These are phyloP conservation scores for Andrena hattorfiana DNA, from an alignment of 2,888 invertebrate species.

Conservation along the genomic window DNA sequence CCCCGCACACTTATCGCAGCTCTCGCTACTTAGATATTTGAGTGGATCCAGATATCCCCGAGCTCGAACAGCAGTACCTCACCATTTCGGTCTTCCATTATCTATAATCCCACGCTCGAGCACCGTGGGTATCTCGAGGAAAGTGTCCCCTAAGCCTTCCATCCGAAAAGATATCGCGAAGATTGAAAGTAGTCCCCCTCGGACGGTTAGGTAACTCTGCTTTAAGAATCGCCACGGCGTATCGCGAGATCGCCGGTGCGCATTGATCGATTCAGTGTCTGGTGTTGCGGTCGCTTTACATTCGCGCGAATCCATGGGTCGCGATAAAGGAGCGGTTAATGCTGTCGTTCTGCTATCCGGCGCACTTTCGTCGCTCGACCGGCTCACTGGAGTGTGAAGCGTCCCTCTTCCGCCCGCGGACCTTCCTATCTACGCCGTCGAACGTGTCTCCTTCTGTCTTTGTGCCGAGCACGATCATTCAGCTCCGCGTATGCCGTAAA, in stretches of 20 bases:
- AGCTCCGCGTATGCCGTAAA: not conserved
- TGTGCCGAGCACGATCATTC: slow-evolving; percentile 12
- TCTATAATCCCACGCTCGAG: no score
- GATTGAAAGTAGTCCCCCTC: not conserved
- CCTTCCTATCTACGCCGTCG: slow-evolving; percentile 19
- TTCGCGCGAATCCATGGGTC: slow-evolving; percentile 22
- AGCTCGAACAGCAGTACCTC: no score
- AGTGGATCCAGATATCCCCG: no score
- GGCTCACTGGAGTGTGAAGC: slow-evolving; percentile 42
- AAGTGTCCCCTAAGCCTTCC: not conserved
- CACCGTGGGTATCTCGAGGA: not conserved
- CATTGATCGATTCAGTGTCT: slow-evolving; percentile 25
- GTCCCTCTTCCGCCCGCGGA: slow-evolving; percentile 32
- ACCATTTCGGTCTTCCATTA: no score
- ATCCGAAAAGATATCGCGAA: not conserved
- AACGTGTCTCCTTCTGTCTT: slow-evolving; percentile 5
- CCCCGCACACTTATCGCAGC: no score
- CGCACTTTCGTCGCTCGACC: slow-evolving; percentile 35
- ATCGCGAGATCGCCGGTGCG: slow-evolving; percentile 3
- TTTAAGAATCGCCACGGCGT: not conserved
- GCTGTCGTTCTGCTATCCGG: slow-evolving; percentile 20
- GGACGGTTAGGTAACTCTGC: not conserved
- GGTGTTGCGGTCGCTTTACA: slow-evolving; percentile 22
- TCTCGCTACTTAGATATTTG: no score
- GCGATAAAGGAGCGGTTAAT: slow-evolving; percentile 31